A percentile compares a stretch with the other conserved stretches of the same genome.
These are phyloP conservation scores for Lycodopsis pacificus DNA, from an alignment of 2,797 vertebrate genomes.

Conservation along the genomic window DNA sequence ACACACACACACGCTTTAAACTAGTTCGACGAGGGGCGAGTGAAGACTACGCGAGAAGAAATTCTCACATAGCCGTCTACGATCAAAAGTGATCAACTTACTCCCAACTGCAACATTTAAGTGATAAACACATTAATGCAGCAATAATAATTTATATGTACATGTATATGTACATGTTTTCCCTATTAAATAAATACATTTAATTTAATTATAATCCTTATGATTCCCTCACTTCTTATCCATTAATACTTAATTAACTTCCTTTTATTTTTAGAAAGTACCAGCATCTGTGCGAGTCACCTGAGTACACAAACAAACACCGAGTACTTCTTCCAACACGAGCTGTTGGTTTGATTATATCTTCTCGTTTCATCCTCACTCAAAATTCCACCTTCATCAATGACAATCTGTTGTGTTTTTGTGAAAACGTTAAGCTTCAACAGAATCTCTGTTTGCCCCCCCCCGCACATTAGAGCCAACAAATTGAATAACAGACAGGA, in stretches of 20 bases:
- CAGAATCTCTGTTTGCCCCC: slow-evolving; percentile 5
- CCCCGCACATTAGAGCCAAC: slow-evolving; percentile 5
- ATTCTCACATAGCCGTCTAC: not conserved
- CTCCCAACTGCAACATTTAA: not conserved
- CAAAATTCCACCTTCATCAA: slow-evolving; percentile 24
- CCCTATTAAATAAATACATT: too few species aligned
- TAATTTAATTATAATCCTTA: too few species aligned
- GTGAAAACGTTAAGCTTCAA: slow-evolving; percentile 23
- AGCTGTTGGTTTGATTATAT: not conserved
- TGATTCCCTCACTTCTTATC: too few species aligned
- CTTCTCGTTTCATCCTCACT: not conserved
- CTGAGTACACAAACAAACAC: not conserved
- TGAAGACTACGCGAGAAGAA: not conserved
- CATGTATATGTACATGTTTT: too few species aligned
- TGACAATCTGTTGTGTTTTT: slow-evolving; percentile 20
- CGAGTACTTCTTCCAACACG: too few species aligned
- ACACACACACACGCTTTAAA: not conserved
- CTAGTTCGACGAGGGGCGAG: not conserved
- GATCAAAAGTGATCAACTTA: slow-evolving; percentile 4
- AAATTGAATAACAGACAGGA: slow-evolving; percentile 46
- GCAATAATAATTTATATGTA: too few species aligned
- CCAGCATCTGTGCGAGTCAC: not conserved
- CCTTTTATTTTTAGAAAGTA: too few species aligned
- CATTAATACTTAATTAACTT: too few species aligned
- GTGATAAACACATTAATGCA: too few species aligned